Evolutionary conservation across 2,113 vertebrate genomes (phyloP), one percentile per base, ranked within the genome.

Genomic region (Euleptes europaea): DNA sequence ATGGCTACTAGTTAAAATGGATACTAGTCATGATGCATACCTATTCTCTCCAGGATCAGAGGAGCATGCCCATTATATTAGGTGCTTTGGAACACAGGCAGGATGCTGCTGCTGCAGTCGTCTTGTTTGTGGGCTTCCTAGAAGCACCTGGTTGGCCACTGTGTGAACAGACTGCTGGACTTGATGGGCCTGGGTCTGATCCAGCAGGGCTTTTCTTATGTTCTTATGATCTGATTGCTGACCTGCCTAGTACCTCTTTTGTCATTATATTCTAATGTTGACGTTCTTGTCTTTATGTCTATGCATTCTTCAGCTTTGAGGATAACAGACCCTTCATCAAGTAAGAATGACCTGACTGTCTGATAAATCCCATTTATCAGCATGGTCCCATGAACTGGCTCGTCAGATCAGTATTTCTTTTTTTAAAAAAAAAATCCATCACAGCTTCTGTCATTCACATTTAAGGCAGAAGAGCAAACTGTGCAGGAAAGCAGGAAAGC

Each of bases 251-350:
- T 94, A 92, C 91, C 92, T 67, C 92, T 91, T 93, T 19, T 88
- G 94, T 95, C 88, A 42, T 95, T 94, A 92, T 96, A 95, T 97
- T 95, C 96, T 96, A 96, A 96, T 96, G 95, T 96, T 97, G 92
- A 94, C 95, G 86, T 96, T 96, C 94, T 96, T 97, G 97, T 97
- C 96, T 95, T 96, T 97, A 95, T 96, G 94, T 96, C 93, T 94
- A 96, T 28, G 94, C 95, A 95, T 95, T 95, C 95, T 97, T 96
- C 97, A 98, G 97, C 97, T 97, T 97, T 97, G 97, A 98, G 97
- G 97, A 98, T 97, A 98, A 98, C 95, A 97, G 98, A 96, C 97
- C 97, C 94, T 97, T 98, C 95, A 98, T 98, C 97, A 99, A 99
- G 98, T 99, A 99, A 99, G 98, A 96, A 96, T 96, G 96, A 97